Base-by-base conservation (phyloP, 1,140 invertebrate species). In the Diorhabda sublineata region DNA sequence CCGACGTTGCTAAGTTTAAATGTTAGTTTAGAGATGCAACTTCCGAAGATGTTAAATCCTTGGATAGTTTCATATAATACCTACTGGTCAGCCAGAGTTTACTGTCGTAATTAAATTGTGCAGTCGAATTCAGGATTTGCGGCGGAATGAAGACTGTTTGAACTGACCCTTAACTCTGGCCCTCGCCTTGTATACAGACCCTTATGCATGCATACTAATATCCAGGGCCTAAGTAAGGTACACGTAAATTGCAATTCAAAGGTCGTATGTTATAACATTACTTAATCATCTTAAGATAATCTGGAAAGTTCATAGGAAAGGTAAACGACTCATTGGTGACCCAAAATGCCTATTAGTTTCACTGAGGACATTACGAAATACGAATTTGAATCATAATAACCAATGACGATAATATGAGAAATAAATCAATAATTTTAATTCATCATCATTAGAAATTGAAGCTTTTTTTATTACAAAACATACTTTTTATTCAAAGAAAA, bases 51-150 rank as follows among this genome's bases (percentile, higher is more conserved):
- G 76, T 71, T 73, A 73, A 76, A 69, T 77, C 74, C 58, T 60
- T 75, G 71, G 76, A 77, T 77, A 77, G 76, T 77, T 77, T 76
- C 75, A 73, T 71, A 73, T 77, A 76, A 76, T 77, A 77, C 74
- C 75, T 74, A 75, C 76, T 75, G 76, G 76, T 78, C 76, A 78
- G 71, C 73, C 70, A 61, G 69, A 71, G 75, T 76, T 73, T 77
- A 75, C 69, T 67, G 69, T 65, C 66, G 74, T 77, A 78, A 78
- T 78, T 78, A 78, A 78, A 78, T 78, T 75, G 75, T 78, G 74
- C 76, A 73, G 69, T 75, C 70, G 68, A 66, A 73, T 69, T 75
- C 72, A 65, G 66, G 76, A 74, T 74, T 76, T 75, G 71, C 70
- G 67, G 71, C 70, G 67, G 71, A 66, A 71, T 63, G 62, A 65